These are phyloP conservation scores for Gymnocypris eckloni DNA, from an alignment of 2,797 vertebrate species.

Conservation along the genomic window DNA sequence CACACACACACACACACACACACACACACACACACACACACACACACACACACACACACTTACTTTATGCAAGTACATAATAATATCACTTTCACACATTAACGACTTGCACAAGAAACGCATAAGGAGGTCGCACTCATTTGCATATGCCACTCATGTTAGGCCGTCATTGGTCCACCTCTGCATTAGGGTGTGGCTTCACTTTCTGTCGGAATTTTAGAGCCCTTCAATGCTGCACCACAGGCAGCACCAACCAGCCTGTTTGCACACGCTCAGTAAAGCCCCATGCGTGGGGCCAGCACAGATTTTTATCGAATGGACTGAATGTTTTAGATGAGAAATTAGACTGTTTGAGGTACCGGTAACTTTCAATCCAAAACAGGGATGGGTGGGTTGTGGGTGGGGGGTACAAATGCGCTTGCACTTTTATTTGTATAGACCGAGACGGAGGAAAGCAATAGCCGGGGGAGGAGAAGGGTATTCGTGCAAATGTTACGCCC, in stretches of 20 bases:
- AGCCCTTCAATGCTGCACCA: constrained; percentile 79
- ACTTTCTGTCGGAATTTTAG: constrained; percentile 66
- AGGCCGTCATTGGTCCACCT: constrained; percentile 38
- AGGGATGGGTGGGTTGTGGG: background rate
- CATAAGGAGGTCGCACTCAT: constrained; percentile 36
- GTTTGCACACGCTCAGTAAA: constrained; percentile 57
- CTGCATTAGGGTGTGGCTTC: constrained; percentile 21
- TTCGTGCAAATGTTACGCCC: constrained; percentile 32
- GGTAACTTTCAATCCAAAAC: constrained; percentile 45
- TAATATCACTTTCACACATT: constrained; percentile 56
- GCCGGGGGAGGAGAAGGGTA: constrained; percentile 44
- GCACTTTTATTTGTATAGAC: constrained; percentile 59
- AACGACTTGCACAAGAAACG: constrained; percentile 65
- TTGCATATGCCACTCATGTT: constrained; percentile 38
- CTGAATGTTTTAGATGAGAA: constrained; percentile 48
- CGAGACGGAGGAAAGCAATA: constrained; percentile 49
- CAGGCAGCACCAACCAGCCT: constrained; percentile 70
- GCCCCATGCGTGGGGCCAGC: constrained; percentile 36
- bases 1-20: constrained; percentile 42
- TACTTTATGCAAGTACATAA: constrained; percentile 58
- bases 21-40: constrained; percentile 10
- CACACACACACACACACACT: constrained; percentile 38
- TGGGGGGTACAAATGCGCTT: constrained; percentile 41
- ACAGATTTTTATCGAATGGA: constrained; percentile 51
- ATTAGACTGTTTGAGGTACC: constrained; percentile 46